A percentile compares a stretch with the other conserved stretches of the same genome.
These are phyloP conservation scores for Ooceraea biroi DNA, from an alignment of 1,140 invertebrate species.

Conservation along the genomic window DNA sequence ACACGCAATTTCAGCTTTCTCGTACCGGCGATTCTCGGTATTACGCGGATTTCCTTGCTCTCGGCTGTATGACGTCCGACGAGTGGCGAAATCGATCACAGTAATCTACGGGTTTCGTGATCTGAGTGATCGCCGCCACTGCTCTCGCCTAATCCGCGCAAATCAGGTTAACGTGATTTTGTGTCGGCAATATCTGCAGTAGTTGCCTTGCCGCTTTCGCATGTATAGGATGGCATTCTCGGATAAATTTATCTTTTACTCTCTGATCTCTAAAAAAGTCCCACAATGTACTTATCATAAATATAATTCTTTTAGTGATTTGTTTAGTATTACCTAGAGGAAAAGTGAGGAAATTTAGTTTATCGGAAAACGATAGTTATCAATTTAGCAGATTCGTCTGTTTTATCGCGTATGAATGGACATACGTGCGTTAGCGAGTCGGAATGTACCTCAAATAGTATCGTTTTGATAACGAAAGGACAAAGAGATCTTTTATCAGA, in stretches of 20 bases:
- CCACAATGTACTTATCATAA: not conserved
- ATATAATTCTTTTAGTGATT: not conserved
- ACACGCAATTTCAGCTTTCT: conserved; percentile 28
- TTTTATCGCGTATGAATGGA: too few relatives aligned
- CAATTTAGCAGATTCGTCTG: too few relatives aligned
- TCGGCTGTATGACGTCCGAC: conserved; percentile 9
- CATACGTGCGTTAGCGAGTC: too few relatives aligned
- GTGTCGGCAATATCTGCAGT: not conserved
- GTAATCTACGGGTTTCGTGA: conserved; percentile 10
- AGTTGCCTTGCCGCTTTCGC: not conserved
- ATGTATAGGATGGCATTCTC: not conserved
- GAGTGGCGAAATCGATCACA: conserved; percentile 14
- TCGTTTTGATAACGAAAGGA: too few relatives aligned
- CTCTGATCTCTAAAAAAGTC: not conserved
- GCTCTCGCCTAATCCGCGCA: conserved; percentile 10
- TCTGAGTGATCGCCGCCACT: not conserved
- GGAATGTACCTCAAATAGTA: too few relatives aligned
- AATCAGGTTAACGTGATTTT: conserved; percentile 12
- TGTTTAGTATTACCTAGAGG: too few relatives aligned
- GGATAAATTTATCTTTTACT: conserved; percentile 1
- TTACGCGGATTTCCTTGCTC: conserved; percentile 17
- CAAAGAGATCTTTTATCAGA: too few relatives aligned
- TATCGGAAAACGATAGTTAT: too few relatives aligned
- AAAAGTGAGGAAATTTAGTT: not conserved
- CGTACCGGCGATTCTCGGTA: not conserved